These are phyloP conservation scores for Cynodonichthys magdalenae DNA, from an alignment of 2,797 vertebrate species.

Conservation along the genomic window DNA sequence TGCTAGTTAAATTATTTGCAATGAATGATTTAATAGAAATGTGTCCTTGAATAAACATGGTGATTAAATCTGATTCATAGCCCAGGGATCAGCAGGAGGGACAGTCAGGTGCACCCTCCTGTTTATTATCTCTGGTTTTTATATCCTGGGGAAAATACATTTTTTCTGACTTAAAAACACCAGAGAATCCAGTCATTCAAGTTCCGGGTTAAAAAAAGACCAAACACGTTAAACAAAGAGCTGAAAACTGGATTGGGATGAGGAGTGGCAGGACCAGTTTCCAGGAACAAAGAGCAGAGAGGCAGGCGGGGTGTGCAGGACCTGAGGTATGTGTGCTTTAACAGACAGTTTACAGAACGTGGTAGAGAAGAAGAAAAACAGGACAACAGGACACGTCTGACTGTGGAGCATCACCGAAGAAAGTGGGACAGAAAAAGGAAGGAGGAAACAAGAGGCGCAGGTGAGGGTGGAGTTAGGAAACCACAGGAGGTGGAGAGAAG, in stretches of 20 bases:
- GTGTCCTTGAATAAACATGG: not conserved
- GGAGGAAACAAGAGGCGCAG: constrained; percentile 27
- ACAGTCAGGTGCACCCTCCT: too few relatives aligned
- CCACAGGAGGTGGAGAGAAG: constrained; percentile 52
- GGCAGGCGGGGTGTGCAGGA: constrained; percentile 24
- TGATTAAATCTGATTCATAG: too few relatives aligned
- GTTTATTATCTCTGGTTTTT: not conserved
- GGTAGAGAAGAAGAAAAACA: not conserved
- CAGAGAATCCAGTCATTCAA: constrained; percentile 52
- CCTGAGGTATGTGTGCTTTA: constrained; percentile 7
- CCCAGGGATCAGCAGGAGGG: too few relatives aligned
- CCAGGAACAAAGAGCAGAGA: constrained; percentile 45
- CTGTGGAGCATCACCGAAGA: not conserved
- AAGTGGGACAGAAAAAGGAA: constrained; percentile 12
- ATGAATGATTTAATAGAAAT: too few relatives aligned
- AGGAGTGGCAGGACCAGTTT: constrained; percentile 71
- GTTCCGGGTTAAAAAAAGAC: constrained; percentile 41
- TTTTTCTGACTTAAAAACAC: constrained; percentile 4
- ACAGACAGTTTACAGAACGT: constrained; percentile 13
- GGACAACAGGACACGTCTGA: constrained; percentile 14
- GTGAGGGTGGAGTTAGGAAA: constrained; percentile 72
- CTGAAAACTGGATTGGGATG: constrained; percentile 45
- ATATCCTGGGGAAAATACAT: not conserved
- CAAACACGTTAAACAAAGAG: constrained; percentile 54
- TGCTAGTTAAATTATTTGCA: too few relatives aligned